A percentile compares a stretch with the other conserved stretches of the same genome.
These are phyloP conservation scores for Stratiomys singularior DNA, from an alignment of 2,888 invertebrate species.

Conservation along the genomic window DNA sequence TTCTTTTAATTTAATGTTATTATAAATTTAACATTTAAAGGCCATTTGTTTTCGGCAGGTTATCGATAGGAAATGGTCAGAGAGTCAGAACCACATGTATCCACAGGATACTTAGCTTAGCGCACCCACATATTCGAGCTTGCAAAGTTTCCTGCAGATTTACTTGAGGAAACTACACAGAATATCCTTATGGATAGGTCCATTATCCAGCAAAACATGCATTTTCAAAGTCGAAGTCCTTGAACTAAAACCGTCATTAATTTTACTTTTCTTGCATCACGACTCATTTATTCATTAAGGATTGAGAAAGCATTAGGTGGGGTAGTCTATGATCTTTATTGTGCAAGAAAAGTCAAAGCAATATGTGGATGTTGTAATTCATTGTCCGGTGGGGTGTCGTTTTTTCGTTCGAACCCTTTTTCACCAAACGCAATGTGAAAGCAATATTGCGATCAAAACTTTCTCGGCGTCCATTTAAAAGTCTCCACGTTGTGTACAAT, in stretches of 20 bases:
- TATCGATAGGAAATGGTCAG: constrained; percentile 33
- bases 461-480: neutral
- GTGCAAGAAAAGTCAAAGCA: neutral
- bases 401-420: neutral
- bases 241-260: constrained; percentile 62
- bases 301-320: constrained; percentile 12
- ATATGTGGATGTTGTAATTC: neutral
- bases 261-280: constrained; percentile 62
- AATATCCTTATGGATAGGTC: too few relatives aligned
- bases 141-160: neutral
- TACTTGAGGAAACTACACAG: too few relatives aligned
- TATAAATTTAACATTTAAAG: constrained; percentile 46
- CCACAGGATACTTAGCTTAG: neutral
- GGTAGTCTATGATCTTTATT: constrained; percentile 19
- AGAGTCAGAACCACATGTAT: constrained; percentile 7
- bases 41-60: constrained; percentile 42
- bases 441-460: neutral
- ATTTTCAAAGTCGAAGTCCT: constrained; percentile 20
- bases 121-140: neutral
- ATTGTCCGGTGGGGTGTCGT: neutral
- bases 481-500: neutral
- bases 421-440: neutral
- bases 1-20: constrained; percentile 55
- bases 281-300: constrained; percentile 44
- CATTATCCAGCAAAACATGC: constrained; percentile 9